These are phyloP conservation scores for Drosophila paracracens DNA, from an alignment of 2,888 invertebrate species.

Conservation along the genomic window DNA sequence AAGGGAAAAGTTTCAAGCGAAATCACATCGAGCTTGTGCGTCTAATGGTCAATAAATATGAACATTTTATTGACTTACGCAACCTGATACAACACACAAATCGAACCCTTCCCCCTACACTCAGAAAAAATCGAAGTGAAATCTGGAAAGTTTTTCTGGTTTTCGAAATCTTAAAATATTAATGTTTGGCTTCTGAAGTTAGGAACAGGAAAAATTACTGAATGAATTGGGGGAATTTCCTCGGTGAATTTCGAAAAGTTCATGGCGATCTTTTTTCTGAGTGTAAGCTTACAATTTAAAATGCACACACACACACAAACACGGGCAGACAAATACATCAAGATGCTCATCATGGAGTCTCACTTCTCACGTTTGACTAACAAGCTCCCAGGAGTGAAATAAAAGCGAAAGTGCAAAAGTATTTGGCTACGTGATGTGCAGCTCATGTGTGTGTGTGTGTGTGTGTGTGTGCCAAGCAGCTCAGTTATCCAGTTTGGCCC, in stretches of 20 bases:
- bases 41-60: conserved; percentile 83
- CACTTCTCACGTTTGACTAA: conserved; percentile 76
- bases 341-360: conserved; percentile 39
- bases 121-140: background rate
- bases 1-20: conserved; percentile 1
- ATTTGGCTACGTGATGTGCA: conserved; percentile 78
- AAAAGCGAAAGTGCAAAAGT: conserved; percentile 78
- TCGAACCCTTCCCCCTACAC: conserved; percentile 9
- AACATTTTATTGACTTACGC: conserved; percentile 80
- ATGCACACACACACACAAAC: conserved; percentile 62
- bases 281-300: conserved; percentile 62
- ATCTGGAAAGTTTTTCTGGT: background rate
- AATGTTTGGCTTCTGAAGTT: no score
- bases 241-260: background rate
- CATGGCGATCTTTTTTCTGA: background rate
- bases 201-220: background rate
- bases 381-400: conserved; percentile 83
- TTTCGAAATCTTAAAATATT: background rate
- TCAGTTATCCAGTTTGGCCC: conserved; percentile 20
- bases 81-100: conserved; percentile 46
- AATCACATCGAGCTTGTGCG: conserved; percentile 29
- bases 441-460: conserved; percentile 22
- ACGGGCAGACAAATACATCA: conserved; percentile 25
- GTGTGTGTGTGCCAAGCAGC: conserved; percentile 3
- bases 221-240: background rate